Percentiles rank a stretch among this genome's conserved stretches.
Conservation (phyloP, 1,140 invertebrate species). For the Uloborus diversus region DNA sequence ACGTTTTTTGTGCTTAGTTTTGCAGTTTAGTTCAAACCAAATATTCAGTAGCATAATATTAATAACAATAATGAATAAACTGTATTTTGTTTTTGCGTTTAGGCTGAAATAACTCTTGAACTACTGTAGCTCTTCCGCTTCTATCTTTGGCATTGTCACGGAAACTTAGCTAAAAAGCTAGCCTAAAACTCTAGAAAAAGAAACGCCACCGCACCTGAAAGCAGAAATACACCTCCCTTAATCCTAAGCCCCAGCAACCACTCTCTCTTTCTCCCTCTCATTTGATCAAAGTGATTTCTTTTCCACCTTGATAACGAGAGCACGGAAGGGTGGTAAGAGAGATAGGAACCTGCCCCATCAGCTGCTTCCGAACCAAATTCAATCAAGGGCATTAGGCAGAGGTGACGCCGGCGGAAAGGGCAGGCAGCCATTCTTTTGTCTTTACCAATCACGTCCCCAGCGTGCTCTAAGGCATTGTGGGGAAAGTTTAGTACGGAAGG, state of each 20-base stretch:
- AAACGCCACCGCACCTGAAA: too few species aligned
- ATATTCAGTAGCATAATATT: too few species aligned
- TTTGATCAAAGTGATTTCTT: slow-evolving; percentile 45
- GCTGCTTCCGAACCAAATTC: slow-evolving; percentile 30
- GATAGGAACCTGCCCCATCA: background rate
- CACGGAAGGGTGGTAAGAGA: background rate
- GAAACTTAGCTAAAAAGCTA: too few species aligned
- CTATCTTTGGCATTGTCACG: too few species aligned
- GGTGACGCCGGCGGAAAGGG: slow-evolving; percentile 5
- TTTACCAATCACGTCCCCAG: slow-evolving; percentile 29
- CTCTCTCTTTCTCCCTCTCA: slow-evolving; percentile 17
- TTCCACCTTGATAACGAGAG: slow-evolving; percentile 23
- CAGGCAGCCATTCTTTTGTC: slow-evolving; percentile 29
- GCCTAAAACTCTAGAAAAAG: too few species aligned
- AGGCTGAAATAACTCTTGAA: too few species aligned
- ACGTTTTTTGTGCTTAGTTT: too few species aligned
- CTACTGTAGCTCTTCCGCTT: too few species aligned
- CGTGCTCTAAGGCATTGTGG: background rate
- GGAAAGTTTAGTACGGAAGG: too few species aligned
- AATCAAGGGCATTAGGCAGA: slow-evolving; percentile 33
- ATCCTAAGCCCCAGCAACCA: background rate
- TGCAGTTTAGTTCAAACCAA: too few species aligned
- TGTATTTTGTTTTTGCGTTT: too few species aligned
- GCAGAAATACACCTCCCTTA: background rate
- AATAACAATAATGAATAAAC: too few species aligned